These are phyloP conservation scores for Platichthys flesus DNA, from an alignment of 2,113 vertebrate species.

Conservation along the genomic window DNA sequence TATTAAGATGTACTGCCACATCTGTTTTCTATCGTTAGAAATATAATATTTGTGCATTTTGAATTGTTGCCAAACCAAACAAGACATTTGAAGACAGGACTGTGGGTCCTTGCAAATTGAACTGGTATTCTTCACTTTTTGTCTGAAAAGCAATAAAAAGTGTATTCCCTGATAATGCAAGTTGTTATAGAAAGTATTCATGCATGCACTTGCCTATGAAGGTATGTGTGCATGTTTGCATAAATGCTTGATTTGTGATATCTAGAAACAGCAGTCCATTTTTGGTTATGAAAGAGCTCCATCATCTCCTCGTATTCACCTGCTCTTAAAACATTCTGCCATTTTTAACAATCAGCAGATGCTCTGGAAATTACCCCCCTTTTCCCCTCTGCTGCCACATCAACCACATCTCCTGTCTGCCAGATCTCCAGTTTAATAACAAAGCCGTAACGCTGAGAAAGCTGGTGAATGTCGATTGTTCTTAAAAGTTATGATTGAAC, in stretches of 20 bases:
- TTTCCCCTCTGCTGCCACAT: slow-evolving; percentile 31
- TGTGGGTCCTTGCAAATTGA: neutral
- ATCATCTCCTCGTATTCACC: slow-evolving; percentile 59
- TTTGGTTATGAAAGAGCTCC: slow-evolving; percentile 48
- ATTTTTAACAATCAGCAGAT: slow-evolving; percentile 65
- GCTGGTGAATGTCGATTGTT: slow-evolving; percentile 33
- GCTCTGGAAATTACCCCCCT: slow-evolving; percentile 60
- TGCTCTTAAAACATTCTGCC: slow-evolving; percentile 61
- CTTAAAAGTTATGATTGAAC: slow-evolving; percentile 46
- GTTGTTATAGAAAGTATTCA: neutral
- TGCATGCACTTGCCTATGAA: neutral
- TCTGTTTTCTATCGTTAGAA: neutral
- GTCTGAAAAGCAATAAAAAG: too few species aligned
- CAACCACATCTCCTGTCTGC: slow-evolving; percentile 42
- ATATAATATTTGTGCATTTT: neutral
- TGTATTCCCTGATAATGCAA: too few species aligned
- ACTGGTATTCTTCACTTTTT: too few species aligned
- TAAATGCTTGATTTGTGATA: neutral
- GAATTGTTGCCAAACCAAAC: neutral
- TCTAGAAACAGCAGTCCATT: slow-evolving; percentile 18
- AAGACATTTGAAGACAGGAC: neutral
- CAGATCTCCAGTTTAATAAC: slow-evolving; percentile 40
- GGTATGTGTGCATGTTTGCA: neutral
- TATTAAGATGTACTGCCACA: neutral
- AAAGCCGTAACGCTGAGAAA: slow-evolving; percentile 36